These are phyloP conservation scores for Numida meleagris DNA, from an alignment of 2,113 vertebrate species.

Conservation along the genomic window DNA sequence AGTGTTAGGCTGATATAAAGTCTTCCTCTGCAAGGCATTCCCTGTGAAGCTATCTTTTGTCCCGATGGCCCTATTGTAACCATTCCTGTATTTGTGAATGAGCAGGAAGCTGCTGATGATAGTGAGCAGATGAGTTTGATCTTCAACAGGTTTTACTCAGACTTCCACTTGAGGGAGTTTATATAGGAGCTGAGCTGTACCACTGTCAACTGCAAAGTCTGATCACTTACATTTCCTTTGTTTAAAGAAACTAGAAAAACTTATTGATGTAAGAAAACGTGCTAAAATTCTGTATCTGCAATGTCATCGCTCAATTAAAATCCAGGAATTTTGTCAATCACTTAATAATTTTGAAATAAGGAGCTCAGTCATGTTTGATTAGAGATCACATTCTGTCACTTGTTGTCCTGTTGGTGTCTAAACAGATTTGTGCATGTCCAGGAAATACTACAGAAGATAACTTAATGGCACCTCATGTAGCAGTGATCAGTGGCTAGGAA, in stretches of 20 bases:
- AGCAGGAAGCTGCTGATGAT: constrained; percentile 64
- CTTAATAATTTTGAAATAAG: neutral
- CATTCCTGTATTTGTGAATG: constrained; percentile 61
- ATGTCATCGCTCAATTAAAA: neutral
- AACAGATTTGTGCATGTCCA: neutral
- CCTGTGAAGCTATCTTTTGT: constrained; percentile 69
- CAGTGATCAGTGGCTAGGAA: neutral
- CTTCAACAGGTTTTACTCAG: constrained; percentile 43
- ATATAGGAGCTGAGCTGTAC: neutral
- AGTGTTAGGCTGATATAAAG: constrained; percentile 51
- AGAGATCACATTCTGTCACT: neutral
- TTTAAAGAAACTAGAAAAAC: neutral
- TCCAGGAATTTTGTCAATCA: neutral
- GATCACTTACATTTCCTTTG: neutral
- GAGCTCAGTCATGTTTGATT: neutral
- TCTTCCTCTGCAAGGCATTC: constrained; percentile 48
- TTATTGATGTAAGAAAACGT: neutral
- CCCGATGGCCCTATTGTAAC: constrained; percentile 49
- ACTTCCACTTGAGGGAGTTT: neutral
- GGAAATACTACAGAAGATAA: neutral
- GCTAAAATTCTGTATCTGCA: neutral
- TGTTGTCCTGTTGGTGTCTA: neutral
- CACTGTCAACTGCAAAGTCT: neutral
- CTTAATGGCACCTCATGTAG: neutral
- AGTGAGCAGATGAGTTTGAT: constrained; percentile 69